A percentile compares a stretch with the other conserved stretches of the same genome.
Evolutionary conservation across 1,140 invertebrate genomes (phyloP).

Genomic region (Tetramorium simillimum): DNA sequence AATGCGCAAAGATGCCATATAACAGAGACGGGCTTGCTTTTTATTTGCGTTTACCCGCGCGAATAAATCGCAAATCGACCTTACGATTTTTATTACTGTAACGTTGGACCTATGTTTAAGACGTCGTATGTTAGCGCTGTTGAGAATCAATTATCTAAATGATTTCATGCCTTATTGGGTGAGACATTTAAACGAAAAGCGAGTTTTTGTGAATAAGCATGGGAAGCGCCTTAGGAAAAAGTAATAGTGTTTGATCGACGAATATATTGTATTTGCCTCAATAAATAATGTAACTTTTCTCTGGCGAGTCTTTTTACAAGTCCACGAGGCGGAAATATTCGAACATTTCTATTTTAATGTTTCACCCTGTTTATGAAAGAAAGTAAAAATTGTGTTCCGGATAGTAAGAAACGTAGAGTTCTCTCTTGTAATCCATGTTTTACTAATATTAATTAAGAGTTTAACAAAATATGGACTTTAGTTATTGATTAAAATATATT

Average conservation of each 20-base stretch:
- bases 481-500: not conserved
- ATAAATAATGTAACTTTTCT: constrained; percentile 14
- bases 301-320: not conserved
- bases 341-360: not conserved
- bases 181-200: not conserved
- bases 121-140: not conserved
- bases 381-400: constrained; percentile 10
- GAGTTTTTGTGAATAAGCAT: not conserved
- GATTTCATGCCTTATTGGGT: constrained; percentile 2
- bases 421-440: not conserved
- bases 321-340: not conserved
- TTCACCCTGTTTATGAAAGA: not conserved
- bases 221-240: not conserved
- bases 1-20: constrained; percentile 31
- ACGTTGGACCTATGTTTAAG: not conserved
- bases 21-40: constrained; percentile 44
- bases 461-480: constrained; percentile 18
- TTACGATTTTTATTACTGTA: not conserved
- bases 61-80: constrained; percentile 8
- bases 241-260: not conserved
- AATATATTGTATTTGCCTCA: not conserved
- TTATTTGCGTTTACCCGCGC: not conserved
- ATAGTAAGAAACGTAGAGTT: not conserved
- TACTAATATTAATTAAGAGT: constrained; percentile 33
- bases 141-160: not conserved